Conservation (phyloP, 2,888 invertebrate species). For the Monopis laevigella region DNA sequence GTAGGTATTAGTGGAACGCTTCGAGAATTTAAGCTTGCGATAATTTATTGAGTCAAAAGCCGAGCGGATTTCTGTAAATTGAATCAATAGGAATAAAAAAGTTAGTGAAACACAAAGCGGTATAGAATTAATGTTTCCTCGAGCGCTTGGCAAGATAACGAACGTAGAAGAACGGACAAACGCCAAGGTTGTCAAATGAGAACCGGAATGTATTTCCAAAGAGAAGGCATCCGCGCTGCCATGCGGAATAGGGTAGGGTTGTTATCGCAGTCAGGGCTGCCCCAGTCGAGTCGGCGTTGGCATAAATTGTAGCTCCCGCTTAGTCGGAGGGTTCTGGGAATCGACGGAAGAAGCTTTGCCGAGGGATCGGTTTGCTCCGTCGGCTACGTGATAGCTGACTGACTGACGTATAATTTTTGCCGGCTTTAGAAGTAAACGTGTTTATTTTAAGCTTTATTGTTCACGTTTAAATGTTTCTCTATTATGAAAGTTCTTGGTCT, state of each 20-base stretch:
- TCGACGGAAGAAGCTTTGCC: conserved; percentile 39
- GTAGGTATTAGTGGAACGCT: conserved; percentile 48
- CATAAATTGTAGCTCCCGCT: conserved; percentile 38
- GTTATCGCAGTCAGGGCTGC: too few species aligned
- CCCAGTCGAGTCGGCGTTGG: too few species aligned
- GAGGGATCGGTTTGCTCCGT: conserved; percentile 38
- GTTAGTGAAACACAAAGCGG: too few species aligned
- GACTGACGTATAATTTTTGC: conserved; percentile 54
- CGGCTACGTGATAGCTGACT: conserved; percentile 44
- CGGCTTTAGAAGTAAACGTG: conserved; percentile 16
- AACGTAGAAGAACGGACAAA: conserved; percentile 5
- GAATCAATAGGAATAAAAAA: too few species aligned
- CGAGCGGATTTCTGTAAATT: too few species aligned
- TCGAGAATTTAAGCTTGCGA: conserved; percentile 30
- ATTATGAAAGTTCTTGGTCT: too few species aligned
- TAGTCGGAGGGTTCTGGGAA: conserved; percentile 30
- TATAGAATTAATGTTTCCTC: too few species aligned
- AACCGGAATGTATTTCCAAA: conserved; percentile 12
- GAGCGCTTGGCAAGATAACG: too few species aligned
- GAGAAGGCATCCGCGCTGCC: conserved; percentile 7
- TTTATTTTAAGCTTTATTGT: conserved; percentile 1
- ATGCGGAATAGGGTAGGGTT: conserved; percentile 9
- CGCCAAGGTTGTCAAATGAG: conserved; percentile 10
- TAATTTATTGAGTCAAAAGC: background rate
- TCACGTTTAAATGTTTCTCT: too few species aligned